phyloP scores from a whole-genome alignment of 2,797 vertebrate genomes.

The Anabas testudineus region DNA sequence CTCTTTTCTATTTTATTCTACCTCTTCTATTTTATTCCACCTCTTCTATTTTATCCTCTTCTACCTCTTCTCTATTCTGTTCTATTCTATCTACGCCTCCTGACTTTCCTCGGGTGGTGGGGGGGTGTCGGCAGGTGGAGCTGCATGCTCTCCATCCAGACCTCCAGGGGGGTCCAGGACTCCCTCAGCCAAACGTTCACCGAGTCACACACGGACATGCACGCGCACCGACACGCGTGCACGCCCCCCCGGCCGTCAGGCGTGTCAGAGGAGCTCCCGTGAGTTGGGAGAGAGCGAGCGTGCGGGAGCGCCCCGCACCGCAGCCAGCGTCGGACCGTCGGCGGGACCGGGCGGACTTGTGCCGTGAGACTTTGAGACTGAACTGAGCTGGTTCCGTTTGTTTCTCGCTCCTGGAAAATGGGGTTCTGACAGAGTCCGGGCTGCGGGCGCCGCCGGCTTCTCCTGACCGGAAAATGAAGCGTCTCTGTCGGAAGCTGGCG shows the following conservation, averaged over 20 bases:
- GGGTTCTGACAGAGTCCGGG: conserved; percentile 52
- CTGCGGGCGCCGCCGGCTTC: conserved; percentile 72
- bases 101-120: background rate
- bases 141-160: conserved; percentile 44
- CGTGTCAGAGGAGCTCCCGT: conserved; percentile 52
- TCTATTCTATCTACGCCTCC: too few relatives aligned
- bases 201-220: background rate
- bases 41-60: too few relatives aligned
- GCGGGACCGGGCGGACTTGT: conserved; percentile 32
- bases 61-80: too few relatives aligned
- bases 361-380: background rate
- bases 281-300: conserved; percentile 45
- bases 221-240: background rate
- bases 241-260: conserved; percentile 52
- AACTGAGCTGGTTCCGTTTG: conserved; percentile 5
- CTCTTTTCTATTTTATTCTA: too few relatives aligned
- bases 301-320: conserved; percentile 11
- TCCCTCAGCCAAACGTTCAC: conserved; percentile 26
- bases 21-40: too few relatives aligned
- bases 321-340: conserved; percentile 11
- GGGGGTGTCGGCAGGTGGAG: conserved; percentile 69
- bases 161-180: conserved; percentile 55
- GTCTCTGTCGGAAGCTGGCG: conserved; percentile 73
- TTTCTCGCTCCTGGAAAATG: conserved; percentile 37
- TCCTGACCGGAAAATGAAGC: conserved; percentile 74